Conservation (phyloP, 2,888 invertebrate species). For the Stegophylla sp. region DNA sequence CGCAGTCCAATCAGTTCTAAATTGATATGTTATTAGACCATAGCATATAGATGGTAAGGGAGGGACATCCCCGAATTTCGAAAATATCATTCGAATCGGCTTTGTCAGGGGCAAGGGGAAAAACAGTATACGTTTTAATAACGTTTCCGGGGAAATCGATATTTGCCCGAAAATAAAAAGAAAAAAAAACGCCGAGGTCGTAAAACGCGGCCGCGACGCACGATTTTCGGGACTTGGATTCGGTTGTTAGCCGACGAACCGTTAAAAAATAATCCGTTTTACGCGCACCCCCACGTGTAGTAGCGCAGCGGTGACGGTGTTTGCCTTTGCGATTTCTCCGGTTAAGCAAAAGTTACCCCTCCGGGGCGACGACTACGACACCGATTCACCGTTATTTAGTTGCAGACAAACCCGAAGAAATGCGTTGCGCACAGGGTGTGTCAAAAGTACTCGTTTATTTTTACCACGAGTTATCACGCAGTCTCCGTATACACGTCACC, state of each 20-base stretch:
- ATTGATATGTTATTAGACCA: too few species aligned
- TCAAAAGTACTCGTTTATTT: not conserved
- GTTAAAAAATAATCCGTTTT: constrained; percentile 48
- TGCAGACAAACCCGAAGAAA: constrained; percentile 16
- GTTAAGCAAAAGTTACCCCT: constrained; percentile 43
- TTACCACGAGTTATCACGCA: not conserved
- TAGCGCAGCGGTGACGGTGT: not conserved
- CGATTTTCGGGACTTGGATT: not conserved
- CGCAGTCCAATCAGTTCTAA: too few species aligned
- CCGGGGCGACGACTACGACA: not conserved
- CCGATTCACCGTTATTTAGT: constrained; percentile 28
- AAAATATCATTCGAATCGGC: too few species aligned
- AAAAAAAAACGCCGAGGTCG: not conserved
- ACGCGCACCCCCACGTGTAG: not conserved
- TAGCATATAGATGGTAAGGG: too few species aligned
- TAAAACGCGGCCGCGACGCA: not conserved
- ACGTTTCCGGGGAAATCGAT: not conserved
- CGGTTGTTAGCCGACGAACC: constrained; percentile 8
- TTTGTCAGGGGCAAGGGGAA: too few species aligned
- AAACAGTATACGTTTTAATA: not conserved
- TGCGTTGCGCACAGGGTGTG: not conserved
- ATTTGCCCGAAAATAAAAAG: not conserved
- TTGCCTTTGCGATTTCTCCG: not conserved
- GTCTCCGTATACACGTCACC: not conserved
- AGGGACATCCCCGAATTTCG: too few species aligned